Percentiles rank a stretch among this genome's conserved stretches.
Evolutionary conservation across 2,797 vertebrate species (phyloP).

Genomic region (Chrysocyon brachyurus): DNA sequence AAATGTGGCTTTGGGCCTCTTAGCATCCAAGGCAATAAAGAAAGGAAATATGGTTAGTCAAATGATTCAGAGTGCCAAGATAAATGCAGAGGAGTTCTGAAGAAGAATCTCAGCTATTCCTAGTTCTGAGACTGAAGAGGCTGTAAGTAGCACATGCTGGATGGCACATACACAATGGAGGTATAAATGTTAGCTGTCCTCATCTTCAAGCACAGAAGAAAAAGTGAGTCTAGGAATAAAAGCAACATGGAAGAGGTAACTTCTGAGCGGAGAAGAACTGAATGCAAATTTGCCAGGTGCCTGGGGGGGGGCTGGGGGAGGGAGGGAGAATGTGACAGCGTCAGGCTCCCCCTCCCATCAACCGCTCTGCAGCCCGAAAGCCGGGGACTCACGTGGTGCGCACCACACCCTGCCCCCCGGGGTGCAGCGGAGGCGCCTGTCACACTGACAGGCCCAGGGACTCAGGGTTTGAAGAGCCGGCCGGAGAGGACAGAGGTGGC

Average conservation of each 20-base stretch:
- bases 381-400: neutral
- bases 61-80: slow-evolving; percentile 39
- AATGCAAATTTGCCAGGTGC: neutral
- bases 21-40: slow-evolving; percentile 21
- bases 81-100: slow-evolving; percentile 68
- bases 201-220: neutral
- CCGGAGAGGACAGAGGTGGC: neutral
- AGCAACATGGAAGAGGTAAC: neutral
- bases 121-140: slow-evolving; percentile 33
- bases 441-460: neutral
- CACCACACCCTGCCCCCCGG: no score
- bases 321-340: accelerated
- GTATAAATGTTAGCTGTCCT: slow-evolving; percentile 39
- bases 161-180: neutral
- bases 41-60: slow-evolving; percentile 40
- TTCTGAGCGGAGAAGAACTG: neutral
- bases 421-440: neutral
- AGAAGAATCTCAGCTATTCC: slow-evolving; percentile 68
- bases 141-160: neutral
- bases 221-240: slow-evolving; percentile 57
- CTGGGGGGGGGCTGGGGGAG: neutral
- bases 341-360: neutral
- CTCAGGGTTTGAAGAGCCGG: neutral
- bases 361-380: neutral
- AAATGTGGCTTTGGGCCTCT: neutral